These are phyloP conservation scores for Platyscapa corneri DNA, from an alignment of 1,140 invertebrate species.

Conservation along the genomic window DNA sequence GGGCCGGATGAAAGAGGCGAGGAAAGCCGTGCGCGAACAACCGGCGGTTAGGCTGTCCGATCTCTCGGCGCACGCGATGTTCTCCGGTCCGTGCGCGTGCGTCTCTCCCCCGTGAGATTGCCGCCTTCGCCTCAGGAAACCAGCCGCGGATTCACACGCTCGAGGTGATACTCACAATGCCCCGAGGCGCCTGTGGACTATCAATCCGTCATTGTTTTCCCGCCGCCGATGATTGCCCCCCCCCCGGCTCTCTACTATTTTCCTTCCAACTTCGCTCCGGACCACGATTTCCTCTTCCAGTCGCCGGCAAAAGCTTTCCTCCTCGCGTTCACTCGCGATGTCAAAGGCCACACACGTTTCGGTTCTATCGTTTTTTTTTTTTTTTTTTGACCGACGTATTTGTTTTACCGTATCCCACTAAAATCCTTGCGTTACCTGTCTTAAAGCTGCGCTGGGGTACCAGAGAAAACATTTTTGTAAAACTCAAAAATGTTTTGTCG, in stretches of 20 bases:
- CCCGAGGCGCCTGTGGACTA: conserved; percentile 48
- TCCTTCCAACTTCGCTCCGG: background rate
- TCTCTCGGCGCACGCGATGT: conserved; percentile 58
- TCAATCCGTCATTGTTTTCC: conserved; percentile 71
- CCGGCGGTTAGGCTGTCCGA: conserved; percentile 21
- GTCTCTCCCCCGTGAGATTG: conserved; percentile 57
- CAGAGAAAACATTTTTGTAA: too few relatives aligned
- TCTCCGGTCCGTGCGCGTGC: conserved; percentile 39
- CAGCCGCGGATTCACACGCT: conserved; percentile 71
- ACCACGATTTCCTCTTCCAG: background rate
- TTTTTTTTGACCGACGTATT: too few relatives aligned
- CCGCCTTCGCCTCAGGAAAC: conserved; percentile 53
- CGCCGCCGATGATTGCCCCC: conserved; percentile 34
- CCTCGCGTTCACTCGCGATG: background rate
- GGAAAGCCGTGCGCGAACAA: conserved; percentile 52
- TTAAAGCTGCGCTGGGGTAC: too few relatives aligned
- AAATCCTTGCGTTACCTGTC: too few relatives aligned
- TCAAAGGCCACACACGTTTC: background rate
- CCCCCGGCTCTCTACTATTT: background rate
- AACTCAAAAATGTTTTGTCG: too few relatives aligned
- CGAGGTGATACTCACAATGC: conserved; percentile 71
- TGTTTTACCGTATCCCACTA: too few relatives aligned
- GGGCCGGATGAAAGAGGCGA: conserved; percentile 59
- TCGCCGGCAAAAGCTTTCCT: background rate
- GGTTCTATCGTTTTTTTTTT: too few relatives aligned